A percentile compares a stretch with the other conserved stretches of the same genome.
These are phyloP conservation scores for Stigmatopora argus DNA, from an alignment of 2,113 vertebrate genomes.

Conservation along the genomic window DNA sequence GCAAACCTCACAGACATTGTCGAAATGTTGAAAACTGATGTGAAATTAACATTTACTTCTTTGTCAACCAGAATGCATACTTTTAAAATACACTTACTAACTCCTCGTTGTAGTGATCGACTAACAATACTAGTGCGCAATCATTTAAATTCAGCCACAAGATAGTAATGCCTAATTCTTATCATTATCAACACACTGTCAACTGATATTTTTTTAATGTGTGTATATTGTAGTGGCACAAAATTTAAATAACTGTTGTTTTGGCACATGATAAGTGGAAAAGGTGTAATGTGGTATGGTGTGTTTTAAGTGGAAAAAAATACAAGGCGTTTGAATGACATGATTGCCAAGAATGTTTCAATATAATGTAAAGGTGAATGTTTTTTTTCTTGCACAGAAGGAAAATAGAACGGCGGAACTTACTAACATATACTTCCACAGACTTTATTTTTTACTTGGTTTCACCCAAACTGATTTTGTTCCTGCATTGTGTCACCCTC, in stretches of 20 bases:
- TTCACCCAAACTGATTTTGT: constrained; percentile 18
- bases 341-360: background rate
- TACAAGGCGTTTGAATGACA: background rate
- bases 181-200: background rate
- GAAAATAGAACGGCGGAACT: background rate
- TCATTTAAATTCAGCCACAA: background rate
- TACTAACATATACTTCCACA: background rate
- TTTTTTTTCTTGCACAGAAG: background rate
- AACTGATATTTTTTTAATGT: background rate
- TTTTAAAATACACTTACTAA: background rate
- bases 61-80: constrained; percentile 25
- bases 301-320: background rate
- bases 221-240: background rate
- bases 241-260: background rate
- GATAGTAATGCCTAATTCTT: background rate
- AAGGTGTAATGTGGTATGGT: background rate
- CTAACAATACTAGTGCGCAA: background rate
- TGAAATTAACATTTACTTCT: constrained; percentile 1
- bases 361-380: background rate
- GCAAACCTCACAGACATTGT: constrained; percentile 15
- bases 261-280: background rate
- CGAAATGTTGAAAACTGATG: constrained; percentile 10
- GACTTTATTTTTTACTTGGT: background rate
- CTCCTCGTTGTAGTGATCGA: background rate
- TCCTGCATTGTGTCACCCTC: constrained; percentile 9